Evolutionary conservation across 2,888 invertebrate genomes (phyloP).

Genomic region (Achlya flavicornis): DNA sequence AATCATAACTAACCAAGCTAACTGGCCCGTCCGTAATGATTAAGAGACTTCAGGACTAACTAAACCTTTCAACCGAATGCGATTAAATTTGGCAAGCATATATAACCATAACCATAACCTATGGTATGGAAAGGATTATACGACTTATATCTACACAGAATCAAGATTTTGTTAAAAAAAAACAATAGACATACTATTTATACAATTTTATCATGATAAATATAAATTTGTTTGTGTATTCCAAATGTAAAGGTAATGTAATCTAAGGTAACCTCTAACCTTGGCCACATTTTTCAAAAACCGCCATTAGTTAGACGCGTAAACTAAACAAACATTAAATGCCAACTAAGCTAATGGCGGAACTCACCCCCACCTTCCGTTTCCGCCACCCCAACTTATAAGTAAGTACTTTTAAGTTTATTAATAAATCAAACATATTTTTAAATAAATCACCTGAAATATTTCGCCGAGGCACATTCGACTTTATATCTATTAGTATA

Average conservation of each 20-base stretch:
- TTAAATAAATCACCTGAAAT: slow-evolving; percentile 52
- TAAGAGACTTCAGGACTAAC: no score
- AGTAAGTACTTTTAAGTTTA: slow-evolving; percentile 29
- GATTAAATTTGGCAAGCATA: no score
- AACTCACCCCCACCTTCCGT: slow-evolving; percentile 49
- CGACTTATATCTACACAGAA: no score
- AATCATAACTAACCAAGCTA: no score
- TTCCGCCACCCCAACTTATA: slow-evolving; percentile 37
- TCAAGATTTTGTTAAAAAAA: no score
- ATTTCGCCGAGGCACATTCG: slow-evolving; percentile 11
- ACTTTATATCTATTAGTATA: neutral
- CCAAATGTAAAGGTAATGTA: neutral
- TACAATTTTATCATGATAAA: no score
- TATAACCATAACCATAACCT: no score
- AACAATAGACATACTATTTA: no score
- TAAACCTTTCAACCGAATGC: no score
- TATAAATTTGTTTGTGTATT: no score
- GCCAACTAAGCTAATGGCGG: slow-evolving; percentile 48
- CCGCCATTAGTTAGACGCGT: slow-evolving; percentile 42
- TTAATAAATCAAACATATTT: slow-evolving; percentile 54
- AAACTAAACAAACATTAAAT: slow-evolving; percentile 47
- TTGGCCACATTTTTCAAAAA: slow-evolving; percentile 42
- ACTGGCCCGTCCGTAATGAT: no score
- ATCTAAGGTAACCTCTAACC: slow-evolving; percentile 40
- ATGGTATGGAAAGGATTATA: no score